Evolutionary conservation across 2,797 vertebrate genomes (phyloP).

Genomic region (Sebastiscus tertius): DNA sequence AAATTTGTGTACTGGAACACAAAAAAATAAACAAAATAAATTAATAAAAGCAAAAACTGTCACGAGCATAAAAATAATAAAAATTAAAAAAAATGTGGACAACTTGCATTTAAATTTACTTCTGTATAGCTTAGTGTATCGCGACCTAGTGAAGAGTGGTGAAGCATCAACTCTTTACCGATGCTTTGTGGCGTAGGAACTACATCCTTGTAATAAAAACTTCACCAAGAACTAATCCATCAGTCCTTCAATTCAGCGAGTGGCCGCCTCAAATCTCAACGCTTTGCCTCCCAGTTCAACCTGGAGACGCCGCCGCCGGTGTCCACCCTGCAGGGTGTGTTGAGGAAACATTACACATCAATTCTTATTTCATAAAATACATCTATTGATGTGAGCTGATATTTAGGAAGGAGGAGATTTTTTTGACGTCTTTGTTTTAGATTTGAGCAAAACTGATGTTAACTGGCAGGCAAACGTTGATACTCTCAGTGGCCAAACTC

Average conservation of each 20-base stretch:
- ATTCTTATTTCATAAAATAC: constrained; percentile 35
- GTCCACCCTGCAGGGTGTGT: background rate
- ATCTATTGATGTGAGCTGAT: constrained; percentile 12
- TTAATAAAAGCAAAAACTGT: constrained; percentile 47
- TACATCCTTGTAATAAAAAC: background rate
- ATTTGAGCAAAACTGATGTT: constrained; percentile 1
- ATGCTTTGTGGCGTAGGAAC: constrained; percentile 35
- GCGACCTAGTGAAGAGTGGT: constrained; percentile 28
- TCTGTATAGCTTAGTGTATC: constrained; percentile 45
- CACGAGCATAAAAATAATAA: constrained; percentile 35
- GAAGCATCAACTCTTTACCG: constrained; percentile 22
- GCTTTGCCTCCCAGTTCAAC: constrained; percentile 37
- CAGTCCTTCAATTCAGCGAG: constrained; percentile 17
- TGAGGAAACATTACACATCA: constrained; percentile 4
- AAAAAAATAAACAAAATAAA: constrained; percentile 65
- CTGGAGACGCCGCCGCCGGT: constrained; percentile 1
- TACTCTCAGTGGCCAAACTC: constrained; percentile 13
- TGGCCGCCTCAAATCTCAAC: constrained; percentile 31
- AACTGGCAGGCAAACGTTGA: constrained; percentile 44
- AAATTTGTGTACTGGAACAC: constrained; percentile 81
- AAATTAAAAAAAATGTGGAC: constrained; percentile 42
- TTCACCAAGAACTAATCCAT: constrained; percentile 16
- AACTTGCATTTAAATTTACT: constrained; percentile 42
- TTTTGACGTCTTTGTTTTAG: constrained; percentile 3
- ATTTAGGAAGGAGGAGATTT: constrained; percentile 13